Evolutionary conservation across 2,797 vertebrate genomes (phyloP).

Genomic region (Peromyscus melanophrys): DNA sequence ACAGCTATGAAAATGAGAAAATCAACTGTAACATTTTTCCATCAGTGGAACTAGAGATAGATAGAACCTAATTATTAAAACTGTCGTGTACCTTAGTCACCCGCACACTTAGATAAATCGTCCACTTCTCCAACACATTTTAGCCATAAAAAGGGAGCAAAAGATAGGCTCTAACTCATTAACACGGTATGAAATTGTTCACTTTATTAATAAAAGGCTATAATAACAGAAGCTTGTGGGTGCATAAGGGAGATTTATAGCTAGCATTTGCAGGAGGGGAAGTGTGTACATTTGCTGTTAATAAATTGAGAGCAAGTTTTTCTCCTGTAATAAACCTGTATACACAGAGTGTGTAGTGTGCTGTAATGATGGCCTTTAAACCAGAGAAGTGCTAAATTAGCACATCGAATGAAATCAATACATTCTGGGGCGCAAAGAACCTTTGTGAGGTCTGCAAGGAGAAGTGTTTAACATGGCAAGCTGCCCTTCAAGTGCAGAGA

Average conservation of each 20-base stretch:
- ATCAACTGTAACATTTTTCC: constrained; percentile 88
- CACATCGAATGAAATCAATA: constrained; percentile 88
- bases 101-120: constrained; percentile 80
- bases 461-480: constrained; percentile 84
- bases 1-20: constrained; percentile 87
- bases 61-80: constrained; percentile 83
- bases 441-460: constrained; percentile 81
- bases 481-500: constrained; percentile 67
- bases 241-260: constrained; percentile 80
- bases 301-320: constrained; percentile 79
- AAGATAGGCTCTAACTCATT: constrained; percentile 76
- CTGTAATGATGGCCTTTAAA: constrained; percentile 87
- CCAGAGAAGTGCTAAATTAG: constrained; percentile 89
- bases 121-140: constrained; percentile 72
- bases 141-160: constrained; percentile 68
- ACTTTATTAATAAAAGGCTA: constrained; percentile 76
- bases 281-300: constrained; percentile 80
- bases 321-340: constrained; percentile 76
- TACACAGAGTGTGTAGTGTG: constrained; percentile 80
- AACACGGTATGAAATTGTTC: constrained; percentile 75
- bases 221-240: constrained; percentile 68
- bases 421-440: constrained; percentile 83
- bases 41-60: constrained; percentile 88
- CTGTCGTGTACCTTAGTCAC: constrained; percentile 84
- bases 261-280: constrained; percentile 64